phyloP scores from a whole-genome alignment of 2,888 invertebrate genomes.

The Blomia tropicalis region DNA sequence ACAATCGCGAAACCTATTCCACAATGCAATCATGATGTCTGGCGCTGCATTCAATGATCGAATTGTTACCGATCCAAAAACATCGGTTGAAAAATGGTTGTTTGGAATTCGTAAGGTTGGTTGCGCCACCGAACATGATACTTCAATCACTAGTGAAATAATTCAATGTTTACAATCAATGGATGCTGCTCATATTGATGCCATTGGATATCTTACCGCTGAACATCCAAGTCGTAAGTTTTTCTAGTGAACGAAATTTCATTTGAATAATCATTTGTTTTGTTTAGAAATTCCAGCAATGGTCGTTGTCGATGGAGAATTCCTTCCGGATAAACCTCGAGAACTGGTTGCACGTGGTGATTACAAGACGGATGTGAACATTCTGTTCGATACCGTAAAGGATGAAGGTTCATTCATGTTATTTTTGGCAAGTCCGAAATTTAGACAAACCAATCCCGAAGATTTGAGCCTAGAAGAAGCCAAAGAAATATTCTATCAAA shows the following conservation, averaged over 20 bases:
- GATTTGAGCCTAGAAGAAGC: neutral
- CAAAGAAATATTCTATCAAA: neutral
- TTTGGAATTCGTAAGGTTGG: neutral
- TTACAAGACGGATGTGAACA: neutral
- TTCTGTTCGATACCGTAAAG: neutral
- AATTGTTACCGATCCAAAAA: neutral
- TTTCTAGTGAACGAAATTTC: neutral
- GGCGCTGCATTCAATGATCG: slow-evolving; percentile 4
- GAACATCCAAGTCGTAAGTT: neutral
- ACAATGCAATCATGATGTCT: slow-evolving; percentile 8
- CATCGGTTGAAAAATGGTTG: neutral
- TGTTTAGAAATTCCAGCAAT: neutral
- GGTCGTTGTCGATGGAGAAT: slow-evolving; percentile 4
- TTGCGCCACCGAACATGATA: slow-evolving; percentile 72
- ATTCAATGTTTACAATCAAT: neutral
- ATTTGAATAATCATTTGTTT: neutral
- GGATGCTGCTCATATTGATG: neutral
- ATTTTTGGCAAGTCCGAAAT: neutral
- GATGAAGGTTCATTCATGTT: slow-evolving; percentile 3
- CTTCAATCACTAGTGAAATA: slow-evolving; percentile 69
- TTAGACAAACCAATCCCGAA: neutral
- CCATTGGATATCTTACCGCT: neutral
- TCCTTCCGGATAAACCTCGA: neutral
- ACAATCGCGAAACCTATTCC: neutral
- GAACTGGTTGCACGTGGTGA: neutral